Evolutionary conservation across 2,888 invertebrate genomes (phyloP).

Genomic region (Drosophila mimica): DNA sequence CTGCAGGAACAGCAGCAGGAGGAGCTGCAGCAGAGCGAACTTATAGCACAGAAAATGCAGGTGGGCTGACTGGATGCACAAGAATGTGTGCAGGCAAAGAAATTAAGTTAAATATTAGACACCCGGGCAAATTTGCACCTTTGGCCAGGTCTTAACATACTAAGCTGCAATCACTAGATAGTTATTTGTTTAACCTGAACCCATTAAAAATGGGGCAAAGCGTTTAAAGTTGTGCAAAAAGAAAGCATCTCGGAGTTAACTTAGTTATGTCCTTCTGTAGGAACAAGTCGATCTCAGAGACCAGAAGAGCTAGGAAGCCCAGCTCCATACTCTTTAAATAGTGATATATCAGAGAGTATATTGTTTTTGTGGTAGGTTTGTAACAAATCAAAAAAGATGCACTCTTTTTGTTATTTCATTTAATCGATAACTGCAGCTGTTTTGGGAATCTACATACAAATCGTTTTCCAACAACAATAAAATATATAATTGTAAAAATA

Average conservation of each 20-base stretch:
- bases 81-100: background rate
- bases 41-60: constrained; percentile 86
- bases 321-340: background rate
- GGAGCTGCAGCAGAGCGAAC: constrained; percentile 86
- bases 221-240: background rate
- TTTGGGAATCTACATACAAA: background rate
- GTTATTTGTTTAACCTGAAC: background rate
- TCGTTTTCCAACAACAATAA: background rate
- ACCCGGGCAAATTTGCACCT: background rate
- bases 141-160: background rate
- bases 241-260: background rate
- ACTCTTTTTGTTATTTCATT: background rate
- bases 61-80: constrained; percentile 64
- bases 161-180: background rate
- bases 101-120: background rate
- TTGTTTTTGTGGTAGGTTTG: background rate
- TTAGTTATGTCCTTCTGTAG: background rate
- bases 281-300: background rate
- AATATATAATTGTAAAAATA: background rate
- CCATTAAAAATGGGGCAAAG: background rate
- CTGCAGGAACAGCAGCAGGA: constrained; percentile 86
- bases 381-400: background rate
- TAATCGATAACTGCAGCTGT: background rate
- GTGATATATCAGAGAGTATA: background rate
- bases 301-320: background rate